These are phyloP conservation scores for Euplexia lucipara DNA, from an alignment of 2,888 invertebrate genomes.

Conservation along the genomic window DNA sequence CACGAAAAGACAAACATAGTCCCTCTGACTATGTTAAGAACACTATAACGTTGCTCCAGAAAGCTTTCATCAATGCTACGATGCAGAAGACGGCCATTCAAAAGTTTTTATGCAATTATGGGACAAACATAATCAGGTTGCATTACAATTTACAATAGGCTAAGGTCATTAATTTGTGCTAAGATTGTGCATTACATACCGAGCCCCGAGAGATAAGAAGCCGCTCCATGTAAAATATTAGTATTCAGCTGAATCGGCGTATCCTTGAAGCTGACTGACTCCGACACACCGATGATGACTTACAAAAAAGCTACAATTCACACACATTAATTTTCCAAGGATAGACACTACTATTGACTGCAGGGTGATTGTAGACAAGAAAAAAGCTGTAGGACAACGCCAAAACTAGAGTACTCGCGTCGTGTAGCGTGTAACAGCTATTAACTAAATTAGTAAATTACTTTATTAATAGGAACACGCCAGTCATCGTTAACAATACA, in stretches of 20 bases:
- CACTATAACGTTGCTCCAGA: too few relatives aligned
- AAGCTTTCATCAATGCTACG: too few relatives aligned
- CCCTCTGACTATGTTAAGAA: too few relatives aligned
- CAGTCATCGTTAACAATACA: conserved; percentile 12
- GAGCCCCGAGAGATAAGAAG: too few relatives aligned
- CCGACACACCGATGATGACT: too few relatives aligned
- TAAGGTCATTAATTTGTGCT: not conserved
- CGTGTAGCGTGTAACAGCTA: conserved; percentile 2
- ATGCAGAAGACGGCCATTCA: not conserved
- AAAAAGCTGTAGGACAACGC: conserved; percentile 1
- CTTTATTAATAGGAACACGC: conserved; percentile 41
- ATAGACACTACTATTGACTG: not conserved
- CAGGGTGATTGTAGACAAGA: conserved; percentile 2
- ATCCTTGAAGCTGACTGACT: too few relatives aligned
- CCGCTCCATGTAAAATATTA: too few relatives aligned
- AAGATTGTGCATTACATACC: too few relatives aligned
- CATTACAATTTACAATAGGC: too few relatives aligned
- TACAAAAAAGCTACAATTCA: too few relatives aligned
- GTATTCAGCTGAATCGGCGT: too few relatives aligned
- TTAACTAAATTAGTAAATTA: conserved; percentile 37
- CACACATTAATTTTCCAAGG: not conserved
- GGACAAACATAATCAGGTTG: not conserved
- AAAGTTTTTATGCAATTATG: not conserved
- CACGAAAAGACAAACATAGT: not conserved
- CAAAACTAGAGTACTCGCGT: not conserved